Evolutionary conservation across 1,140 invertebrate species (phyloP).

Genomic region (Dendroctonus ponderosae): DNA sequence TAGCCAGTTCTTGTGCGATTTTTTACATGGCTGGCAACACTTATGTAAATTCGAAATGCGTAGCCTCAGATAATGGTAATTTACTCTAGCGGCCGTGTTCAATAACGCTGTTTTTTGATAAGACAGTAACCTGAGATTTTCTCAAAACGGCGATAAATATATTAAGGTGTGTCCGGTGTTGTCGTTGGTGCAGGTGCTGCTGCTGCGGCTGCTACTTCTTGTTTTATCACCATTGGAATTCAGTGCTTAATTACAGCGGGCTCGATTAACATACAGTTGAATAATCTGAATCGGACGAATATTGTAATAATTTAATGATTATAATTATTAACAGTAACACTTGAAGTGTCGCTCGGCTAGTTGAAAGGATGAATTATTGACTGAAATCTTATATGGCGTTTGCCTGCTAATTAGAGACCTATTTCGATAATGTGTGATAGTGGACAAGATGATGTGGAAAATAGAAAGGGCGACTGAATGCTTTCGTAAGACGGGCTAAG

Average conservation of each 20-base stretch:
- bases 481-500: no score
- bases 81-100: conserved; percentile 23
- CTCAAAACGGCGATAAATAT: conserved; percentile 27
- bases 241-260: conserved; percentile 10
- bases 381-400: no score
- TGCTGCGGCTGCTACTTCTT: conserved; percentile 6
- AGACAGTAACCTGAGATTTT: conserved; percentile 25
- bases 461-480: no score
- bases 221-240: conserved; percentile 13
- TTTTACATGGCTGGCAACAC: conserved; percentile 11
- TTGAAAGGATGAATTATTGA: not conserved
- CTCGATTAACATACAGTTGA: not conserved
- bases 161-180: conserved; percentile 21
- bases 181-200: conserved; percentile 12
- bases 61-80: conserved; percentile 25
- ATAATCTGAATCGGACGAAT: not conserved
- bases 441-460: no score
- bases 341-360: not conserved
- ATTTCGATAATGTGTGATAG: no score
- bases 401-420: no score
- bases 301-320: conserved; percentile 5
- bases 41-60: conserved; percentile 29
- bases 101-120: conserved; percentile 29
- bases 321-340: not conserved
- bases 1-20: conserved; percentile 7